Base-by-base conservation (phyloP, 2,113 vertebrate species). In the Conger conger region DNA sequence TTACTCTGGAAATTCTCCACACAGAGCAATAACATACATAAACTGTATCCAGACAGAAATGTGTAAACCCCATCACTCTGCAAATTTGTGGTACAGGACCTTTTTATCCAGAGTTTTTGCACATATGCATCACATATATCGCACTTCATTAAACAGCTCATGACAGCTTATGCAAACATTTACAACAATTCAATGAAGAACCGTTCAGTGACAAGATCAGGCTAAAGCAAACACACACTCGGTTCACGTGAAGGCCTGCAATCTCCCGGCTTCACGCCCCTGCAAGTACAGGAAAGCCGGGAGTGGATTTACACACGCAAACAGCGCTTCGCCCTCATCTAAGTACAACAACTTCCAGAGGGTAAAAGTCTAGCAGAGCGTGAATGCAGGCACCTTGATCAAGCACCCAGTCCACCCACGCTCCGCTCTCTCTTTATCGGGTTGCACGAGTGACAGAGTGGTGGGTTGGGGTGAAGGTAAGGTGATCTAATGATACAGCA, bases 141-240 rank as follows among this genome's bases (percentile, higher is more conserved):
- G 33, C 18, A 83, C 42, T 38, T 76, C 83, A 63, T 45, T 79
- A 76, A 37, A 82, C 8, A 38, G 50, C 4, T 82, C 33, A 81
- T 87, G 63, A 87, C 60, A 85, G 76, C n/a, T 76, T 38, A 82
- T 60, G 82, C 3, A 50, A 78, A 80, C 33, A 80, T 84, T 23
- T 82, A 7, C 17, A 45, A n/a, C 82, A 30, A 35, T 20, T 37
- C 78, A 60, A 60, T 60, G 85, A 38, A 82, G 36, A 85, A 84
- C 79, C n/a, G 76, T 83, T 87, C 37, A 30, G 37, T 82, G 85
- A 82, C 23, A 63, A n/a, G 63, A 76, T 80, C 27, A 35, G 53
- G 82, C 77, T 53, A 50, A 23, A 53, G 77, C 81, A 73, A 54
- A 86, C 81, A 76, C 27, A 54, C 73, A 82, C 37, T 36, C 42